Evolutionary conservation across 2,113 vertebrate genomes (phyloP), one percentile per base, ranked within the genome.

Genomic region (Thinocorus orbignyianus): DNA sequence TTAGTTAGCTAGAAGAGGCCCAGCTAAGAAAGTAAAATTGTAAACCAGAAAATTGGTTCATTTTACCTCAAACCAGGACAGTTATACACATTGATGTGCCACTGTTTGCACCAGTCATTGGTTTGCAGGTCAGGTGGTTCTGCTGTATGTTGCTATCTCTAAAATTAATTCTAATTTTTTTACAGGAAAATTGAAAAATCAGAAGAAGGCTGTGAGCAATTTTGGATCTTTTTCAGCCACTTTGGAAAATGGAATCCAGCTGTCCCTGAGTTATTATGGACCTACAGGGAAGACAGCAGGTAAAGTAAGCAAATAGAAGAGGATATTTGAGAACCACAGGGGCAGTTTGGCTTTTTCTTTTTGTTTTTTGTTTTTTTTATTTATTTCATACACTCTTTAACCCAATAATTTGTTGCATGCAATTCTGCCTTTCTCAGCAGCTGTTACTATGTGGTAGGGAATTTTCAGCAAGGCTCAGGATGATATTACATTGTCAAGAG

Each of bases 171-270:
- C 6, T n/a, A 4, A 5, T 68, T 69, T 73, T 81, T 80, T 55
- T 87, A 5, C 49, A 96, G 96, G 44, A 89, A 70, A 91, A 24
- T 4, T 51, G 49, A 70, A 91, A 80, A 94, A 79, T 91, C 61
- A 69, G 62, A 96, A 86, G 62, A 94, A 93, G 96, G 61, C 76
- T 85, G 80, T 95, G 86, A 98, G 98, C 95, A 98, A 97, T 92
- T 98, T 97, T 97, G 99, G 98, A 71, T 99, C 98, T 55, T 98
- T 99, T 97, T 98, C 98, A 74, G 99, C 99, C 84, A 97, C 98
- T 33, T 98, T 99, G 65, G 95, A 98, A 93, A 99, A 97, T 92
- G 98, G 99, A 96, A 98, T 99, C 92, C 98, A 97, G 76, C 98
- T 99, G 65, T 99, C 99, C 6, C 97, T 99, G 95, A 99, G 98